Percentiles rank a stretch among this genome's conserved stretches.
Conservation (phyloP, 2,888 invertebrate genomes). For the Chrysolina oricalcia region DNA sequence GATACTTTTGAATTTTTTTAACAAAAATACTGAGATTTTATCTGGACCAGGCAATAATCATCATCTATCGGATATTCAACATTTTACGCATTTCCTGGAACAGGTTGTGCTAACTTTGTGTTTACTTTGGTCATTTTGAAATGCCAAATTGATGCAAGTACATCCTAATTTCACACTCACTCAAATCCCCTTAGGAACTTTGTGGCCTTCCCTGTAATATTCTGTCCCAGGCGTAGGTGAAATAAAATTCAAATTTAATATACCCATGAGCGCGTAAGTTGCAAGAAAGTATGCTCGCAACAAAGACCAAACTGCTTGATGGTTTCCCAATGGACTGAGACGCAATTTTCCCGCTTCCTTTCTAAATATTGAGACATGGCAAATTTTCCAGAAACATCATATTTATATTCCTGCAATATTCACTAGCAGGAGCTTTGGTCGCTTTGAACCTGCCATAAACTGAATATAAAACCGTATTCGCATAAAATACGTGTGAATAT, state of each 20-base stretch:
- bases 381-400: conserved; percentile 36
- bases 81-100: too few relatives aligned
- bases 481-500: conserved; percentile 1
- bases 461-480: conserved; percentile 21
- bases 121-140: too few relatives aligned
- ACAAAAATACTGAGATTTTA: too few relatives aligned
- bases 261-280: conserved; percentile 1
- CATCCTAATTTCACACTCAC: conserved; percentile 6
- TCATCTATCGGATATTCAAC: too few relatives aligned
- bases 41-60: too few relatives aligned
- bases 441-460: conserved; percentile 10
- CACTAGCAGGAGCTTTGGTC: conserved; percentile 15
- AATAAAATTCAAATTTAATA: conserved; percentile 34
- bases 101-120: too few relatives aligned
- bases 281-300: conserved; percentile 11
- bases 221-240: conserved; percentile 1
- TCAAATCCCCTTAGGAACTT: not conserved
- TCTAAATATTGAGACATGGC: conserved; percentile 43
- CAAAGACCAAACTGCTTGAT: conserved; percentile 34
- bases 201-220: not conserved
- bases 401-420: conserved; percentile 21
- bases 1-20: too few relatives aligned
- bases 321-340: conserved; percentile 39
- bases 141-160: not conserved
- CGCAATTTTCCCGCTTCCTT: conserved; percentile 41